Base-by-base conservation (phyloP, 2,888 invertebrate species). In the Cheilosia impressa region DNA sequence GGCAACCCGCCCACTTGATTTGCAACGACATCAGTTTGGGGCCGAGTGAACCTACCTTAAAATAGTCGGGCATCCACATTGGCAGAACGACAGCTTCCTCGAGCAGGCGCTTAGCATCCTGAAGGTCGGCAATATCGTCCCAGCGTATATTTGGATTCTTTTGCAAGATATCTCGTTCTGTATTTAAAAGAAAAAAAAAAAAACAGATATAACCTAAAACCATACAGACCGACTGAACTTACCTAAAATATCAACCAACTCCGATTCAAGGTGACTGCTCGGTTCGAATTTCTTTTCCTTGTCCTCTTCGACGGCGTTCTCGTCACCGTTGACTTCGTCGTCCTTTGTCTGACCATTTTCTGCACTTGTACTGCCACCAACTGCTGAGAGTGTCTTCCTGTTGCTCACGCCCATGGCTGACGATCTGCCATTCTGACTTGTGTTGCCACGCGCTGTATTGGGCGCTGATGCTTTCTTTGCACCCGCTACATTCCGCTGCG, bases 11-110 rank as follows among this genome's bases (percentile, higher is more conserved):
- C 57, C 4, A 9, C 27, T 15, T 22, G 19, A 19, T 15, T 17
- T 31, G 6, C 13, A 38, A 13, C 10, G 34, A 10, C 34, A 3
- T 34, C 34, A 34, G 10, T 34, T 34, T 34, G 10, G 13, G 3
- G 13, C 10, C 9, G 50, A 4, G 19, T 22, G 17, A 22, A 89
- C 89, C 89, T 93, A 96, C 98, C 93, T 97, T 98, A 92, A 99
- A 99, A 93, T 98, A 99, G 90, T 99, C 98, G 1, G 99, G 99
- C 96, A 99, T 98, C 94, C 97, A 96, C 95, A 99, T 96, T 2
- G 99, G 99, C 90, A 99, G 93, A 47, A 99, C 98, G 9, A 99
- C 98, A 34, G 99, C 99, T 93, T 99, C 99, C 91, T 99, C 98
- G 6, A 99, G 93, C 73, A 99, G 92, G 87, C 97, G 93, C 92